Evolutionary conservation across 1,140 invertebrate species (phyloP), one percentile per base, ranked within the genome.

Genomic region (Colletes gigas): DNA sequence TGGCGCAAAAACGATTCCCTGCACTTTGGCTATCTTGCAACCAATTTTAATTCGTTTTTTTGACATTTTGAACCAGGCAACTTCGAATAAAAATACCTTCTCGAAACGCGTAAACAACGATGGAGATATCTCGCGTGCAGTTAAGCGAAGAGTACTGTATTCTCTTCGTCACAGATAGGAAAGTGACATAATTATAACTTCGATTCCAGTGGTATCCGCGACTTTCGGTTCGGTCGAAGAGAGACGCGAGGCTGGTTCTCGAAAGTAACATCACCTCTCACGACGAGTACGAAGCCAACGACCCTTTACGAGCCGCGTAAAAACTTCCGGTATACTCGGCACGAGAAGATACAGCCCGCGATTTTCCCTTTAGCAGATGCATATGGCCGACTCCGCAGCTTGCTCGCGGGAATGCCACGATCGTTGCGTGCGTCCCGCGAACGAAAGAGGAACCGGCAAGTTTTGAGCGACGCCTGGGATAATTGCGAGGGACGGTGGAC

Each of bases 251-350:
- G 0, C 41, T 12, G 63, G 15, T 30, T 54, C 66, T 60, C 55
- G 50, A 74, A 74, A 67, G 52, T n/a, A 66, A 70, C 59, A 78
- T 75, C 30, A 57, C 59, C 68, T 83, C 79, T 81, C 75, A 65
- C 71, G 71, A 63, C 54, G 47, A 30, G 57, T 54, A 47, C n/a
- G 17, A 78, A 63, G 77, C 30, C 84, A 85, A 85, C 65, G 84
- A 86, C 74, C 85, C 54, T 55, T 79, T 86, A 77, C 72, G 59
- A 62, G 68, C 54, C 66, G 50, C 67, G 65, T 80, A 83, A 83
- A 82, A 70, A 81, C 85, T 87, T 87, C 85, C 85, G 85, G 85
- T 78, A 87, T 87, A 75, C 68, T 72, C 66, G 59, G 74, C 85
- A 78, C 84, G 81, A 81, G 69, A 78, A 81, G 63, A 57, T n/a